These are phyloP conservation scores for Andrena fulva DNA, from an alignment of 2,888 invertebrate genomes.

Conservation along the genomic window DNA sequence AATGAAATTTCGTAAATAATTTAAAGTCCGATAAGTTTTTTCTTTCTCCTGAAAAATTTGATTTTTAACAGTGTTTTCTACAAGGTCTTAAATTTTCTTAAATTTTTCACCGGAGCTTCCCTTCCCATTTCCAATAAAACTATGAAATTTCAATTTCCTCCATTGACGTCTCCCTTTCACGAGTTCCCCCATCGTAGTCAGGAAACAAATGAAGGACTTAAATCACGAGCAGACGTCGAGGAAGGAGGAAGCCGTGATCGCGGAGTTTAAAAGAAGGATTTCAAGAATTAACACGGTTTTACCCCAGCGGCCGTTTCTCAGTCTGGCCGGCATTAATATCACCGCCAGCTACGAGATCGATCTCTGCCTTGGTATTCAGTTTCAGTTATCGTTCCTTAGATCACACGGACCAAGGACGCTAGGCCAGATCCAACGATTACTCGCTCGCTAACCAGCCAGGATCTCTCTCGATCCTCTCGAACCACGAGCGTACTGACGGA, in stretches of 20 bases:
- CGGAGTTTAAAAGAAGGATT: constrained; percentile 34
- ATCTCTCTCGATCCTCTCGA: constrained; percentile 58
- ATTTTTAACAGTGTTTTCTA: no score
- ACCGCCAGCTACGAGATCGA: constrained; percentile 49
- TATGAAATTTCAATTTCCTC: constrained; percentile 28
- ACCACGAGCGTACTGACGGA: constrained; percentile 63
- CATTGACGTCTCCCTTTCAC: neutral
- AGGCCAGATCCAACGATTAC: constrained; percentile 64
- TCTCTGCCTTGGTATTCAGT: constrained; percentile 60
- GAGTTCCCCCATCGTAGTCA: constrained; percentile 14
- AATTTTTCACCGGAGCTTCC: no score
- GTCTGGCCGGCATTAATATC: constrained; percentile 57
- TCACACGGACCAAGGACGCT: constrained; percentile 63
- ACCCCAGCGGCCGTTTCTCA: constrained; percentile 32
- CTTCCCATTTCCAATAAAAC: neutral
- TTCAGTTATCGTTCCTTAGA: constrained; percentile 64
- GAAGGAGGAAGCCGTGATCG: neutral
- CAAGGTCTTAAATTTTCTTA: no score
- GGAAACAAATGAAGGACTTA: constrained; percentile 37
- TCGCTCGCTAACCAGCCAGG: constrained; percentile 44
- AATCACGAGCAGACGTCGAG: constrained; percentile 28
- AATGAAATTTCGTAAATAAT: no score
- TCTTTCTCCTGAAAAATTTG: no score
- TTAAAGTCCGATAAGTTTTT: no score
- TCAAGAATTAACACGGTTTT: constrained; percentile 57